phyloP scores from a whole-genome alignment of 2,797 vertebrate species.

The Chloroceryle amazona region DNA sequence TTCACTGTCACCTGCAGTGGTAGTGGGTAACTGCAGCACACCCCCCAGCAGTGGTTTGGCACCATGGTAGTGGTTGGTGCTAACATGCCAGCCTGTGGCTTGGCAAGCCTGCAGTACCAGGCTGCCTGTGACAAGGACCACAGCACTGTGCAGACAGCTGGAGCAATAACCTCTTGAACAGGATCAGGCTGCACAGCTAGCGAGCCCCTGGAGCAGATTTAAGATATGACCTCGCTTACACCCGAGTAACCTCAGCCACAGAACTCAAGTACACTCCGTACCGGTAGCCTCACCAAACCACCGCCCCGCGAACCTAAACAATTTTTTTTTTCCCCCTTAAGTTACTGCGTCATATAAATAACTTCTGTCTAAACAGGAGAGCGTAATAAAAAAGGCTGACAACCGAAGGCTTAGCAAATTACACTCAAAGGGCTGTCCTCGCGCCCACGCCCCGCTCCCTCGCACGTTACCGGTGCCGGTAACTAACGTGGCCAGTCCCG shows the following conservation, averaged over 20 bases:
- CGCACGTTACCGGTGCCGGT: background rate
- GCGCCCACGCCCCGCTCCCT: background rate
- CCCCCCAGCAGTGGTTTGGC: background rate
- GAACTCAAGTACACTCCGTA: rapidly evolving
- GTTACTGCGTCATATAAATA: rapidly evolving
- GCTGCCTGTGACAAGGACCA: background rate
- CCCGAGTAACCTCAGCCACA: background rate
- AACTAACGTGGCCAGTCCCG: too few relatives aligned
- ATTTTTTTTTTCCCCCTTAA: rapidly evolving
- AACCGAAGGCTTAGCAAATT: rapidly evolving
- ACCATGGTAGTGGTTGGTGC: background rate
- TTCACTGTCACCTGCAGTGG: background rate
- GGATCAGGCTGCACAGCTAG: background rate
- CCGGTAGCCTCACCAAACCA: background rate
- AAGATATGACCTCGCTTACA: rapidly evolving
- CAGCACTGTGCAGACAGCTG: rapidly evolving
- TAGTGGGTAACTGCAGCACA: background rate
- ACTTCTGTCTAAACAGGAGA: rapidly evolving
- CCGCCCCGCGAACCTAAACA: background rate
- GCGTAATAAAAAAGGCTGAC: rapidly evolving
- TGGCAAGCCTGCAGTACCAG: background rate
- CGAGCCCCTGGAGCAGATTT: rapidly evolving
- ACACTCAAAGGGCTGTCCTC: too few relatives aligned
- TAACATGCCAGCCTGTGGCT: background rate
- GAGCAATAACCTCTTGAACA: rapidly evolving